phyloP scores from a whole-genome alignment of 2,888 invertebrate genomes.

The Euplagia quadripunctaria region DNA sequence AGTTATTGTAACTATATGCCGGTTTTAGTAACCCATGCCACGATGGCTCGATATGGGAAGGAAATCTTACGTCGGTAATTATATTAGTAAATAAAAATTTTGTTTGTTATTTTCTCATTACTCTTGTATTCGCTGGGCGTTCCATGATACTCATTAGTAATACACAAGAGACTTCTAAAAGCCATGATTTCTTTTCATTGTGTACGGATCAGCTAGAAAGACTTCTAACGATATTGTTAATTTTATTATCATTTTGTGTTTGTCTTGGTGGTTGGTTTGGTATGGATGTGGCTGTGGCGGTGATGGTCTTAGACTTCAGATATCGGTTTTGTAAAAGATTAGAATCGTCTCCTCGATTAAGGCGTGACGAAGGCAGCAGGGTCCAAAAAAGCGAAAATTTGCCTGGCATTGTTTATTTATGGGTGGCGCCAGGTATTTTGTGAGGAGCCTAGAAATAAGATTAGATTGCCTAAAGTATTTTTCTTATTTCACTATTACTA shows the following conservation, averaged over 20 bases:
- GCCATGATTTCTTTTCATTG: no score
- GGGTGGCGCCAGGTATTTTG: not conserved
- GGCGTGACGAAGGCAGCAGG: not conserved
- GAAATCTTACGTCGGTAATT: no score
- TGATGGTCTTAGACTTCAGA: not conserved
- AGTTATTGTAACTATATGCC: not conserved
- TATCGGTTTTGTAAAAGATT: not conserved
- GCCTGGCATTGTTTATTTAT: not conserved
- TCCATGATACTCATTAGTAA: not conserved
- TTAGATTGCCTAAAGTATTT: not conserved
- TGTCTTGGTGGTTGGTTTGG: no score
- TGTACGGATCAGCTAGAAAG: no score
- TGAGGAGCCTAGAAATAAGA: not conserved
- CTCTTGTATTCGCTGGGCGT: not conserved
- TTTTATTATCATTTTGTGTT: no score
- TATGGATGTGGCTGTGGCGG: no score
- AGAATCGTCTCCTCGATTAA: not conserved
- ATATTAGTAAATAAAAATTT: not conserved
- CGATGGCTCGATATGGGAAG: no score
- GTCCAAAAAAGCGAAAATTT: not conserved
- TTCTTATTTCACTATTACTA: not conserved
- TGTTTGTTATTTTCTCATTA: not conserved
- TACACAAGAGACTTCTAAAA: no score
- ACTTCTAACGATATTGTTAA: no score
- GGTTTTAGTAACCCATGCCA: no score